phyloP scores from a whole-genome alignment of 2,113 vertebrate species.

The Pristiophorus japonicus region DNA sequence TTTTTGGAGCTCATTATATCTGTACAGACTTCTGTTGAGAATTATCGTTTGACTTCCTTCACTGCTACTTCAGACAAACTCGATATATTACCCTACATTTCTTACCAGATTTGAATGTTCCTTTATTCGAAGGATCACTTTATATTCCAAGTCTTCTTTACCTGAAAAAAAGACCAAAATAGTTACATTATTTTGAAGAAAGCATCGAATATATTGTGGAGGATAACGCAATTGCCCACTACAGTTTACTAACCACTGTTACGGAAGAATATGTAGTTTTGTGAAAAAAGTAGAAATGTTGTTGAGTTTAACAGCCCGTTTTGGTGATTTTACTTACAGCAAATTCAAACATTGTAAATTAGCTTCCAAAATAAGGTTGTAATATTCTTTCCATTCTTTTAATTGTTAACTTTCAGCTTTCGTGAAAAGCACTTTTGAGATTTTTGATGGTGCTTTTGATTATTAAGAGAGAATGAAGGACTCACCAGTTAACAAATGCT shows the following conservation, averaged over 20 bases:
- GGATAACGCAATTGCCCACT: background rate
- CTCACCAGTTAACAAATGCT: background rate
- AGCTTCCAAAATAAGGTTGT: background rate
- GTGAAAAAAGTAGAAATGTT: background rate
- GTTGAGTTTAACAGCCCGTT: background rate
- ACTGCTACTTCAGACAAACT: background rate
- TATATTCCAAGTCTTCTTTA: background rate
- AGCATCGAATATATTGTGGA: background rate
- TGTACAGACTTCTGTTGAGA: background rate
- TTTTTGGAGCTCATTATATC: background rate
- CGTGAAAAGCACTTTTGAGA: background rate
- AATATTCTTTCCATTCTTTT: background rate
- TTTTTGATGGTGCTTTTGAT: background rate
- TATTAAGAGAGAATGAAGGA: background rate
- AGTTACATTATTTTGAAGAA: background rate
- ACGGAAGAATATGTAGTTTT: background rate
- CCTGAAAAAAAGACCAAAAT: background rate
- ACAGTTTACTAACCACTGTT: background rate
- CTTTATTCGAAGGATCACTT: background rate
- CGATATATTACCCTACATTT: background rate
- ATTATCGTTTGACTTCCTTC: background rate
- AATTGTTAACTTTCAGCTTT: background rate
- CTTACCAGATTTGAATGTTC: background rate
- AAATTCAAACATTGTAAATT: background rate
- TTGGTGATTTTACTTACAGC: background rate